phyloP scores from a whole-genome alignment of 1,140 invertebrate genomes.

The Trichonephila clavipes region DNA sequence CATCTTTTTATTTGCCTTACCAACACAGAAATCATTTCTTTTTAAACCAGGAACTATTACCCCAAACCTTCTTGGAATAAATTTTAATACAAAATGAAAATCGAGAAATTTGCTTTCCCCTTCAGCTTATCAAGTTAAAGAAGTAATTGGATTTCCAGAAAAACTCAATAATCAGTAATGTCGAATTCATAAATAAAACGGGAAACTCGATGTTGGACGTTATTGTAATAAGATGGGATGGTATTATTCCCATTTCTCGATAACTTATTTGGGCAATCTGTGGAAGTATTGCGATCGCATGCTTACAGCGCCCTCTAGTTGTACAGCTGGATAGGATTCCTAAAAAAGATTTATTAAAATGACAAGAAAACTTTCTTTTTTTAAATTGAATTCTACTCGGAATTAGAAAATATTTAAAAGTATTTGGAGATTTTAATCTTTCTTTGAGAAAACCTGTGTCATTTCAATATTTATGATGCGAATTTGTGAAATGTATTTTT shows the following conservation, averaged over 20 bases:
- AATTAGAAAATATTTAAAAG: background rate
- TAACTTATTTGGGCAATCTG: constrained; percentile 17
- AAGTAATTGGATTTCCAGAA: constrained; percentile 6
- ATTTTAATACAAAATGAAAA: constrained; percentile 12
- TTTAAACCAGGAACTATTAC: background rate
- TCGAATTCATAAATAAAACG: constrained; percentile 8
- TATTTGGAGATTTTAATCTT: background rate
- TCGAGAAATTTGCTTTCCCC: background rate
- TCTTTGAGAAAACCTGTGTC: background rate
- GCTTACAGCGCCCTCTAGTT: background rate
- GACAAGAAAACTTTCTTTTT: constrained; percentile 21
- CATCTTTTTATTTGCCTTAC: background rate
- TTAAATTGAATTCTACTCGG: background rate
- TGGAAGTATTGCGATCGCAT: background rate
- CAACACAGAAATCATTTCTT: background rate
- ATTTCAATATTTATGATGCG: no score
- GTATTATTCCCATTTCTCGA: background rate
- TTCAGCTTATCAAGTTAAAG: background rate
- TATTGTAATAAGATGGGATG: background rate
- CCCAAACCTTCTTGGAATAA: background rate
- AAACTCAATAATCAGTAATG: background rate
- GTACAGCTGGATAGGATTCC: background rate
- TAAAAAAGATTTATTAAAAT: background rate
- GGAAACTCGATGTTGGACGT: background rate
- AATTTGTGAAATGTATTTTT: no score